A percentile compares a stretch with the other conserved stretches of the same genome.
These are phyloP conservation scores for Gymnoscopelus braueri DNA, from an alignment of 2,797 vertebrate species.

Conservation along the genomic window DNA sequence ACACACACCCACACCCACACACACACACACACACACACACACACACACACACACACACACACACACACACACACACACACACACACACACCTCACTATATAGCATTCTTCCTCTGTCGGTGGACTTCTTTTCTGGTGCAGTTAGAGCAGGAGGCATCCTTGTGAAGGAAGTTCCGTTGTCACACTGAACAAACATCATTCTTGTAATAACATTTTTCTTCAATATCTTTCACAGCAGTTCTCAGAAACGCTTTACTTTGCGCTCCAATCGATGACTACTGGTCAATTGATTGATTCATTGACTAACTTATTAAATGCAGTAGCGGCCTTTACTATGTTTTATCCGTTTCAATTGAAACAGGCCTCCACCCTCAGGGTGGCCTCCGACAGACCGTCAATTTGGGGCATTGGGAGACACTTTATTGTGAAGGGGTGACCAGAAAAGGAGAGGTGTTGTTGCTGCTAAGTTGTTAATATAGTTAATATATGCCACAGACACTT, in stretches of 20 bases:
- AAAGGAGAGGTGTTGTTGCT: no score
- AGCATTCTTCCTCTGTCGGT: slow-evolving; percentile 56
- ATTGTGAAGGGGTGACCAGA: no score
- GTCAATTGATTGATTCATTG: background rate
- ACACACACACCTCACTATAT: background rate
- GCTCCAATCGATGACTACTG: no score
- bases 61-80: background rate
- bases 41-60: background rate
- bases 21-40: no score
- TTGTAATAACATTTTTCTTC: background rate
- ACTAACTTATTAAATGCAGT: background rate
- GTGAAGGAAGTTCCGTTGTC: background rate
- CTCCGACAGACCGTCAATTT: no score
- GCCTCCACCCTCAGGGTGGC: no score
- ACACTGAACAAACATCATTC: background rate
- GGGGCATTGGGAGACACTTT: no score
- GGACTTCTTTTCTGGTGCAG: slow-evolving; percentile 19
- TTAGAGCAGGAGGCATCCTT: slow-evolving; percentile 18
- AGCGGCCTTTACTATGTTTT: no score
- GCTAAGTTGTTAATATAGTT: no score
- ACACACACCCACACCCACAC: no score
- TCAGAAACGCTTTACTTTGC: background rate
- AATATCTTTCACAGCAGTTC: background rate
- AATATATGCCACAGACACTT: no score
- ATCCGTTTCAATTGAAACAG: no score